Conservation (phyloP, 1,140 invertebrate genomes). For the Glossosoma conforme region DNA sequence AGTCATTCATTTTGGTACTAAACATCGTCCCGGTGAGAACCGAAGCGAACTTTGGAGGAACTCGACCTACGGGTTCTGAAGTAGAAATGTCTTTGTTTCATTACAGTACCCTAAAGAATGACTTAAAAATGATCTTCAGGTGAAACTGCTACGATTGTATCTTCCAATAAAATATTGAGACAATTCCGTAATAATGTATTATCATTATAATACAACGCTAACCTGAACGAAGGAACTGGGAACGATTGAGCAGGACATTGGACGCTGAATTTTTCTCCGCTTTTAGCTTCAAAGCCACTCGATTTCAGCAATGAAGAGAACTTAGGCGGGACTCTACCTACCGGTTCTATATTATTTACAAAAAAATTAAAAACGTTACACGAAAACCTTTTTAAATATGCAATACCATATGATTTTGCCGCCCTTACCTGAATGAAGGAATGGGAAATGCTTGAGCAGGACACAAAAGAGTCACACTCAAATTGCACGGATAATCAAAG, state of each 20-base stretch:
- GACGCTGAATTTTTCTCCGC: slow-evolving; percentile 36
- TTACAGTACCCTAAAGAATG: background rate
- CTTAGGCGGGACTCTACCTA: slow-evolving; percentile 47
- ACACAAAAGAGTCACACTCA: slow-evolving; percentile 58
- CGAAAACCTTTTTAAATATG: no score
- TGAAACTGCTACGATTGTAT: slow-evolving; percentile 28
- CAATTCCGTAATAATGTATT: no score
- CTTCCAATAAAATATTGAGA: no score
- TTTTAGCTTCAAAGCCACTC: slow-evolving; percentile 44
- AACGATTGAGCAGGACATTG: slow-evolving; percentile 64
- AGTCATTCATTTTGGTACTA: slow-evolving; percentile 37
- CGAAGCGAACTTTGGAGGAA: slow-evolving; percentile 45
- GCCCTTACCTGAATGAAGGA: slow-evolving; percentile 59
- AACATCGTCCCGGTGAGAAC: slow-evolving; percentile 50
- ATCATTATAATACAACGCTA: no score
- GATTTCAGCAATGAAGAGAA: slow-evolving; percentile 47
- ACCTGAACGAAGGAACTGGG: slow-evolving; percentile 58
- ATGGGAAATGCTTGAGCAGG: slow-evolving; percentile 60
- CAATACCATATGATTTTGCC: no score
- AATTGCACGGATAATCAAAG: slow-evolving; percentile 46
- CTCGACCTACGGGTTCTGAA: slow-evolving; percentile 55
- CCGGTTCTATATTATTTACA: slow-evolving; percentile 50
- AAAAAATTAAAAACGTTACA: no score
- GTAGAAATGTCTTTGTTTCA: slow-evolving; percentile 14
- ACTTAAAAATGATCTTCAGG: background rate